Conservation (phyloP, 1,140 invertebrate species). For the Lordiphosa clarofinis region DNA sequence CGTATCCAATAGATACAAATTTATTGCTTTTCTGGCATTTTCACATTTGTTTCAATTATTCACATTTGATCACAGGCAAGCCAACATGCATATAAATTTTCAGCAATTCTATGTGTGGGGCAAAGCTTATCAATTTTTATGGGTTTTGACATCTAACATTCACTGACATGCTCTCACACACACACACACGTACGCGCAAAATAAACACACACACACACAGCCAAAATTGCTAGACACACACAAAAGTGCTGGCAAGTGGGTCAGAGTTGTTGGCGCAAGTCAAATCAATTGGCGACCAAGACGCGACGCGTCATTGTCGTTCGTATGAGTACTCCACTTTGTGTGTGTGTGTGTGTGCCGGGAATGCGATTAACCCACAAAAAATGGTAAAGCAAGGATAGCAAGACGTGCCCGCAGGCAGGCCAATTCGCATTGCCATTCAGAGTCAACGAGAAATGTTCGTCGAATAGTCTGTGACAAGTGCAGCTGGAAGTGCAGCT, state of each 20-base stretch:
- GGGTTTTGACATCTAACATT: constrained; percentile 18
- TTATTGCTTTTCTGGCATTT: constrained; percentile 22
- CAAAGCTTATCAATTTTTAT: constrained; percentile 56
- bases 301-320: constrained; percentile 42
- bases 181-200: constrained; percentile 7
- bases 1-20: constrained; percentile 36
- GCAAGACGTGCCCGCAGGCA: constrained; percentile 11
- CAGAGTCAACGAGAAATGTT: constrained; percentile 3
- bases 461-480: constrained; percentile 6
- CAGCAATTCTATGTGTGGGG: constrained; percentile 13
- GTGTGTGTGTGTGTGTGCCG: constrained; percentile 16
- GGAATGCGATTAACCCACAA: constrained; percentile 64
- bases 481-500: constrained; percentile 4
- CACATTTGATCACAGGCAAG: constrained; percentile 29
- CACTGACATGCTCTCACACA: background rate
- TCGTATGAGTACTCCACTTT: constrained; percentile 1
- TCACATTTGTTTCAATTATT: constrained; percentile 62
- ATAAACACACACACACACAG: constrained; percentile 40
- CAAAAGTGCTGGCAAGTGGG: constrained; percentile 42
- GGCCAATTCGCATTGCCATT: constrained; percentile 10
- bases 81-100: constrained; percentile 46
- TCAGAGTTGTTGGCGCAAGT: constrained; percentile 29
- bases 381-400: constrained; percentile 13
- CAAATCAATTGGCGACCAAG: constrained; percentile 50
- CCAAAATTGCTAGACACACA: constrained; percentile 44